Evolutionary conservation across 1,140 invertebrate genomes (phyloP), one percentile per base, ranked within the genome.

Genomic region (Cyclargus thomasi): DNA sequence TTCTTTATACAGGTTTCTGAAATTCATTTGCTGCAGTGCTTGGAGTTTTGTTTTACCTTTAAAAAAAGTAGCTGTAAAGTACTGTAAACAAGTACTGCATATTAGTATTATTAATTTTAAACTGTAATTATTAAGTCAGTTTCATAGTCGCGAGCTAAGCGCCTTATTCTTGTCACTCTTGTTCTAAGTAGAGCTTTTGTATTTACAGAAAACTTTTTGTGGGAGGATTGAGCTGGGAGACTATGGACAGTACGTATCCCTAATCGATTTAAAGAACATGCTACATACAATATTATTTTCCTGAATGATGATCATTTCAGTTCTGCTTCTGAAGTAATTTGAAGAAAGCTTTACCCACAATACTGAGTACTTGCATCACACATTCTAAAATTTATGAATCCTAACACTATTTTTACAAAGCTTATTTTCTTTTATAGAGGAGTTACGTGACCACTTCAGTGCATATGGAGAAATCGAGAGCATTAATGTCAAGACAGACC

Each of bases 191-290:
- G 86, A 86, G 21, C 55, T 91, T 87, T 87, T 91, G 65, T 83
- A 81, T 91, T 96, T 95, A 79, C 94, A 99, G 97, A 93, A 99
- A 99, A 94, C 94, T 99, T 75, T 99, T 99, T 94, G 97, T 99
- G 91, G 98, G 98, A 83, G 97, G 97, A 70, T 92, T 99, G 70
- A 98, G 97, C 92, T 99, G 97, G 97, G 97, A 98, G 93, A 99
- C 97, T 20, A 97, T 97, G 88, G 97, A 99, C 91, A 98, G 97
- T 99, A 93, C 97, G 96, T 96, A 86, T 74, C 75, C 29, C 74
- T 62, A 63, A 47, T 47, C 11, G 14, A 16, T 47, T 47, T 16
- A 47, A 47, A 16, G 11, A 47, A 16, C 39, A 47, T 7, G 1
- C 29, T 47, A 47, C 11, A 47, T 11, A 47, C 39, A 14, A 59